These are phyloP conservation scores for Micrasema longulum DNA, from an alignment of 1,140 invertebrate genomes.

Conservation along the genomic window DNA sequence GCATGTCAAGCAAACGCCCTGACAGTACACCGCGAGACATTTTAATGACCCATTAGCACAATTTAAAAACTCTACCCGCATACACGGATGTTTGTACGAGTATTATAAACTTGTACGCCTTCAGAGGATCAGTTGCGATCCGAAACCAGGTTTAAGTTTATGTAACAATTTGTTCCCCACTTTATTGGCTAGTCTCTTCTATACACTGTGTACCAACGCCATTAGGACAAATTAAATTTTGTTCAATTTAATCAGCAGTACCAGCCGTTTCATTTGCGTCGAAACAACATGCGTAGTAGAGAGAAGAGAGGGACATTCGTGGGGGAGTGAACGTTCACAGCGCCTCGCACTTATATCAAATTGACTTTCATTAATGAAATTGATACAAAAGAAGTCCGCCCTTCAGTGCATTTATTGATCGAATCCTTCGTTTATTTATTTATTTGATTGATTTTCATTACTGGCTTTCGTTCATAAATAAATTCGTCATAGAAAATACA, in stretches of 20 bases:
- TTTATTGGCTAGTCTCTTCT: slow-evolving; percentile 32
- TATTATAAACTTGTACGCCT: too few species aligned
- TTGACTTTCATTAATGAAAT: slow-evolving; percentile 49
- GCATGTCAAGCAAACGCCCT: too few species aligned
- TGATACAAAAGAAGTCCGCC: slow-evolving; percentile 31
- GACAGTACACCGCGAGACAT: too few species aligned
- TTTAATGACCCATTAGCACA: too few species aligned
- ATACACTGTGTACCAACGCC: slow-evolving; percentile 28
- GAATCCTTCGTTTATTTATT: too few species aligned
- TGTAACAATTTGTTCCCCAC: slow-evolving; percentile 39
- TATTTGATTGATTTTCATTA: too few species aligned
- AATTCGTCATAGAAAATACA: too few species aligned
- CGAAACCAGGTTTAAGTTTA: slow-evolving; percentile 18
- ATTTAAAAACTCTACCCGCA: too few species aligned
- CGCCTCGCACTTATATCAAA: slow-evolving; percentile 26
- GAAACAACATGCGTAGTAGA: slow-evolving; percentile 31
- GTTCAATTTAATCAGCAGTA: slow-evolving; percentile 45
- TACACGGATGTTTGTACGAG: too few species aligned
- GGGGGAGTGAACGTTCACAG: not conserved
- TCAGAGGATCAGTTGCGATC: too few species aligned
- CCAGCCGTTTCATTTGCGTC: slow-evolving; percentile 42
- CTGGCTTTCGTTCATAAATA: too few species aligned
- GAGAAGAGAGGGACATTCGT: slow-evolving; percentile 8
- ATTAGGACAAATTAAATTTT: slow-evolving; percentile 48
- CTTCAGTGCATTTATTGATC: too few species aligned